Evolutionary conservation across 2,888 invertebrate species (phyloP).

Genomic region (Steromphala cineraria): DNA sequence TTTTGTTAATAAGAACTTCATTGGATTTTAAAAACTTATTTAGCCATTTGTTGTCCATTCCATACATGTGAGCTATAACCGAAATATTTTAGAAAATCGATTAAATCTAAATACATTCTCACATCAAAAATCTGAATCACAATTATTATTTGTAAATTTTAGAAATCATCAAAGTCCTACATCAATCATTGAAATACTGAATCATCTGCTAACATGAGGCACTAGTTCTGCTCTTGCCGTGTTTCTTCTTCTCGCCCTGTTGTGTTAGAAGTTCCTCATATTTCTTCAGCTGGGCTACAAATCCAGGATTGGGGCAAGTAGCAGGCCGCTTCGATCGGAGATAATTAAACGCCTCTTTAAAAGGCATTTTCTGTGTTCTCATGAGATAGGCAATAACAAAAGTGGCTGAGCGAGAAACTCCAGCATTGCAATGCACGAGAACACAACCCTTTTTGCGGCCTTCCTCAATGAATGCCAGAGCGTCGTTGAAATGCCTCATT

Average conservation of each 20-base stretch:
- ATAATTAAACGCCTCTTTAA: conserved; percentile 81
- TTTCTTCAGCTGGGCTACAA: conserved; percentile 82
- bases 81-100: too few species aligned
- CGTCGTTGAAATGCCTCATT: conserved; percentile 67
- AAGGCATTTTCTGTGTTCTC: conserved; percentile 77
- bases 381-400: conserved; percentile 90
- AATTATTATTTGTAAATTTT: too few species aligned
- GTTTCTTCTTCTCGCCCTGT: background rate
- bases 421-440: conserved; percentile 93
- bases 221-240: background rate
- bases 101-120: too few species aligned
- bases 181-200: too few species aligned
- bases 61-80: too few species aligned
- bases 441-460: conserved; percentile 79
- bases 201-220: background rate
- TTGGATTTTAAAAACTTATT: too few species aligned
- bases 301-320: conserved; percentile 88
- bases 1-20: too few species aligned
- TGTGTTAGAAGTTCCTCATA: conserved; percentile 56
- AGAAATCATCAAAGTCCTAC: too few species aligned
- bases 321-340: conserved; percentile 83
- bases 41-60: too few species aligned
- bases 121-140: too few species aligned
- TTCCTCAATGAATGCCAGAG: conserved; percentile 82
- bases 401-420: conserved; percentile 89